A percentile compares a stretch with the other conserved stretches of the same genome.
Evolutionary conservation across 2,113 vertebrate species (phyloP).

Genomic region (Megaceryle torquata): DNA sequence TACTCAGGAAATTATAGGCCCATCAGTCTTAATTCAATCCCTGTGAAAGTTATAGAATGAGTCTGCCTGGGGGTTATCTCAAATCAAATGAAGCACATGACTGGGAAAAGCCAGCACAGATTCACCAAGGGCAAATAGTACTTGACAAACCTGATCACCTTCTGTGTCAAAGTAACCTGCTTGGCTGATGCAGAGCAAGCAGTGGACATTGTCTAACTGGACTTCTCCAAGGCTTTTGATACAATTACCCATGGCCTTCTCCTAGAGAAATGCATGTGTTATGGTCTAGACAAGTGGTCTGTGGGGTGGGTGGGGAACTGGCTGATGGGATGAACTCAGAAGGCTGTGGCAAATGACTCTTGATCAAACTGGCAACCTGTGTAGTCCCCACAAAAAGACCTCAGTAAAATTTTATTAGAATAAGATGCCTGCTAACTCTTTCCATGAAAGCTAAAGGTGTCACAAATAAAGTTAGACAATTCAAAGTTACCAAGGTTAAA

Average conservation of each 20-base stretch:
- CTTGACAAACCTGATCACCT: not conserved
- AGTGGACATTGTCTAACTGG: not conserved
- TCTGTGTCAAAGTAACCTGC: not conserved
- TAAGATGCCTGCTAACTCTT: not conserved
- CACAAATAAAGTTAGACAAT: not conserved
- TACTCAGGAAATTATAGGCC: not conserved
- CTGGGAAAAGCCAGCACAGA: not conserved
- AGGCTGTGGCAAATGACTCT: not conserved
- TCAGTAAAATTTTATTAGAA: not conserved
- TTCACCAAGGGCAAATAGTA: not conserved
- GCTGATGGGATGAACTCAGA: too few species aligned
- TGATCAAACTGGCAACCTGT: not conserved
- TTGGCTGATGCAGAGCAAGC: not conserved
- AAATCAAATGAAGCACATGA: not conserved
- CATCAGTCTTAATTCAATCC: not conserved
- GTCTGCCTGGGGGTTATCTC: not conserved
- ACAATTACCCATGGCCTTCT: not conserved
- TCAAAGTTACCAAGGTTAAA: not conserved
- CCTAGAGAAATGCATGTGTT: not conserved
- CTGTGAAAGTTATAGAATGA: not conserved
- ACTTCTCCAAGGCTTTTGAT: not conserved
- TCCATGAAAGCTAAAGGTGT: not conserved
- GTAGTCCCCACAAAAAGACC: not conserved
- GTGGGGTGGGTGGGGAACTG: not conserved
- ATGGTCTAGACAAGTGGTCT: not conserved